Percentiles rank a stretch among this genome's conserved stretches.
phyloP scores from a whole-genome alignment of 2,797 vertebrate genomes.

The Gallirallus australis region DNA sequence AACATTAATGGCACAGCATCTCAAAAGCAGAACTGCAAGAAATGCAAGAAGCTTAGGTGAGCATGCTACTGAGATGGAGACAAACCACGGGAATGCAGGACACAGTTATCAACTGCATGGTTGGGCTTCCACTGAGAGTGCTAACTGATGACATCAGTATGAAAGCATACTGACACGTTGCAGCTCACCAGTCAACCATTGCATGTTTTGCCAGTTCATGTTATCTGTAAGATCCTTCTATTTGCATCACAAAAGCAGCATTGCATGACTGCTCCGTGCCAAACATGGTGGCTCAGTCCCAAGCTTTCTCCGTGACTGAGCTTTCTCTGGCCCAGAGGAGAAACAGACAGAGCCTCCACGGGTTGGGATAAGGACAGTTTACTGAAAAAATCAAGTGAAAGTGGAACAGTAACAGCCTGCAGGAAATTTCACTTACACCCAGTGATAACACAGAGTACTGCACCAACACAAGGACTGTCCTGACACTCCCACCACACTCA shows the following conservation, averaged over 20 bases:
- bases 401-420: too few species aligned
- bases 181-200: not conserved
- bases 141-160: not conserved
- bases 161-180: not conserved
- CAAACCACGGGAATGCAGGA: not conserved
- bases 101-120: not conserved
- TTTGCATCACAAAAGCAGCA: not conserved
- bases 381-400: too few species aligned
- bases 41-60: not conserved
- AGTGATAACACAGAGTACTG: too few species aligned
- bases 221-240: not conserved
- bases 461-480: too few species aligned
- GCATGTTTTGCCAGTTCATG: not conserved
- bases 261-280: not conserved
- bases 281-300: too few species aligned
- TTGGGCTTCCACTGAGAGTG: not conserved
- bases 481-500: too few species aligned
- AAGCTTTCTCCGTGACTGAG: too few species aligned
- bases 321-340: too few species aligned
- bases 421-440: too few species aligned
- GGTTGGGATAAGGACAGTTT: too few species aligned
- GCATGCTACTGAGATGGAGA: not conserved
- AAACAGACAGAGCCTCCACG: too few species aligned
- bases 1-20: not conserved
- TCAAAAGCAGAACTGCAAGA: constrained; percentile 1